Evolutionary conservation across 2,797 vertebrate genomes (phyloP), one percentile per base, ranked within the genome.

Genomic region (Enteromius radiatus): DNA sequence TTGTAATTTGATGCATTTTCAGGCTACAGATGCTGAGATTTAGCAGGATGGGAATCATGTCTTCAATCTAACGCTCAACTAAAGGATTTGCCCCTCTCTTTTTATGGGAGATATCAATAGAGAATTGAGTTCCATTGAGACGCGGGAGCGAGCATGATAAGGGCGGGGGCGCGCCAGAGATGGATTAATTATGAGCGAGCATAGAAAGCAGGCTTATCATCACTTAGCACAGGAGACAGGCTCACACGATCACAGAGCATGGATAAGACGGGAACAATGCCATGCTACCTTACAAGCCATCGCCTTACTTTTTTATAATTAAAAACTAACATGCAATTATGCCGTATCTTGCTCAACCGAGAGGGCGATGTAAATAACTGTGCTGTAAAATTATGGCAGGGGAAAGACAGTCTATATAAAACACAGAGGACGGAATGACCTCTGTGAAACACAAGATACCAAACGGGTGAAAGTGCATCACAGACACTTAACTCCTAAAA

Each of bases 131-230:
- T 95, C 94, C 95, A 96, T 96, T 96, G 95, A 96, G 94, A 95
- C 94, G 95, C 95, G 94, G 95, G 95, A 93, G 91, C 93, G 94
- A 93, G 91, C 93, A 93, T 91, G 95, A 96, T 96, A 96, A 96
- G 95, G 91, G 94, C 92, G 93, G 94, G 95, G 94, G 95, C 94
- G 95, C 95, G 95, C 94, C 93, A 95, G 94, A 96, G 96, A 96
- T 96, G 95, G 95, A 96, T 96, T 96, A 96, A 96, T 96, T 96
- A 96, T 96, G 95, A 95, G 95, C 93, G 94, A 96, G 96, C 95
- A 96, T 96, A 95, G 95, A 95, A 96, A 96, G 95, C 94, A 93
- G 94, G 94, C 95, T 96, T 96, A 96, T 96, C 96, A 94, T 95
- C 95, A 93, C 93, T 95, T 94, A 95, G 95, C 96, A 95, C 96